These are phyloP conservation scores for Dasyprocta punctata DNA, from an alignment of 2,113 vertebrate genomes.

Conservation along the genomic window DNA sequence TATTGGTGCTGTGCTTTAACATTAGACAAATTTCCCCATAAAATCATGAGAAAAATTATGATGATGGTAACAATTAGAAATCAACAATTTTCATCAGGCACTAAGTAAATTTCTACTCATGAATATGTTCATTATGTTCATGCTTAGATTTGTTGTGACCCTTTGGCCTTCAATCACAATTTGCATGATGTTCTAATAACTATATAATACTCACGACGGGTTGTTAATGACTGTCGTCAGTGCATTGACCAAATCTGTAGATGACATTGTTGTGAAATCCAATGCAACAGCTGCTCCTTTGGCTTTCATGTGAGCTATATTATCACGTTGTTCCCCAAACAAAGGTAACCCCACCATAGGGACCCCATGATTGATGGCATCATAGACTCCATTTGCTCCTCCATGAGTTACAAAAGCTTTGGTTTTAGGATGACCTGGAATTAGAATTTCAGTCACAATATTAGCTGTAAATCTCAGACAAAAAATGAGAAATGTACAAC, in stretches of 20 bases:
- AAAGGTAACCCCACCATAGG: slow-evolving; percentile 90
- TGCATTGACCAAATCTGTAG: slow-evolving; percentile 85
- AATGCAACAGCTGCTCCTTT: slow-evolving; percentile 87
- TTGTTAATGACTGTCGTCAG: slow-evolving; percentile 87
- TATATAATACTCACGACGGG: slow-evolving; percentile 83
- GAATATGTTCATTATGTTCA: not conserved
- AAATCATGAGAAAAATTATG: not conserved
- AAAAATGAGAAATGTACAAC: not conserved
- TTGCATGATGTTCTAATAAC: not conserved
- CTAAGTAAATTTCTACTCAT: not conserved
- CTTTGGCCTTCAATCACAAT: not conserved
- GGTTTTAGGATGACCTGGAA: not conserved
- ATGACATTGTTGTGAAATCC: slow-evolving; percentile 83
- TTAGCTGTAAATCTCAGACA: not conserved
- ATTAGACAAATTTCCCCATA: not conserved
- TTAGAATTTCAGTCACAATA: not conserved
- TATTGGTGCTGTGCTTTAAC: not conserved
- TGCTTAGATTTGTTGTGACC: not conserved
- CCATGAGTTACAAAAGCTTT: not conserved
- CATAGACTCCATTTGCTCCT: not conserved
- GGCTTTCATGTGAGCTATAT: slow-evolving; percentile 84
- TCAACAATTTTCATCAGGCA: not conserved
- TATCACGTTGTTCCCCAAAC: slow-evolving; percentile 88
- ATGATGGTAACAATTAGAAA: not conserved
- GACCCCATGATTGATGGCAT: slow-evolving; percentile 84